Percentiles rank a stretch among this genome's conserved stretches.
Conservation (phyloP, 2,888 invertebrate genomes). For the Vanessa cardui region DNA sequence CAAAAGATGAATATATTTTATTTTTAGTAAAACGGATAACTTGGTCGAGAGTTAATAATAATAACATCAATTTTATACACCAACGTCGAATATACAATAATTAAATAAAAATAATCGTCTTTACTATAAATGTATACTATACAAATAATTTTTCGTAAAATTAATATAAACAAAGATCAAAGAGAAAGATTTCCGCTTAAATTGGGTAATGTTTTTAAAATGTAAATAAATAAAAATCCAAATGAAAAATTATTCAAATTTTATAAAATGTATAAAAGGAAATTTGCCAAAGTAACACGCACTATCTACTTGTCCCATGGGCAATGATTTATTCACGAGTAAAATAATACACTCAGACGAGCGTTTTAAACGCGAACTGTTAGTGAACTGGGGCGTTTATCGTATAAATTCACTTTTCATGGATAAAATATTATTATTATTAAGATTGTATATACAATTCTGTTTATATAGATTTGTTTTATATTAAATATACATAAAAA, state of each 20-base stretch:
- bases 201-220: not conserved
- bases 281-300: constrained; percentile 73
- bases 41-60: no score
- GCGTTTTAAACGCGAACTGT: constrained; percentile 44
- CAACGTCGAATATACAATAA: no score
- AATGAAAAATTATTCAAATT: constrained; percentile 51
- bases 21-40: no score
- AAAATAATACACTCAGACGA: constrained; percentile 47
- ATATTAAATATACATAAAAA: no score
- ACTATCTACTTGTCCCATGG: constrained; percentile 70
- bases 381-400: not conserved
- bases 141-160: no score
- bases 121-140: no score
- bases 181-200: not conserved
- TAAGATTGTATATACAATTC: no score
- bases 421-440: no score
- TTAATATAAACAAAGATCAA: not conserved
- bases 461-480: no score
- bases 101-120: no score
- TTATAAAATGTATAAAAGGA: constrained; percentile 62
- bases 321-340: constrained; percentile 70
- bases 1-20: no score
- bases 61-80: no score
- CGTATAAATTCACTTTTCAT: not conserved
- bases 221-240: constrained; percentile 9